Conservation (phyloP, 1,140 invertebrate species). For the Linepithema humile region DNA sequence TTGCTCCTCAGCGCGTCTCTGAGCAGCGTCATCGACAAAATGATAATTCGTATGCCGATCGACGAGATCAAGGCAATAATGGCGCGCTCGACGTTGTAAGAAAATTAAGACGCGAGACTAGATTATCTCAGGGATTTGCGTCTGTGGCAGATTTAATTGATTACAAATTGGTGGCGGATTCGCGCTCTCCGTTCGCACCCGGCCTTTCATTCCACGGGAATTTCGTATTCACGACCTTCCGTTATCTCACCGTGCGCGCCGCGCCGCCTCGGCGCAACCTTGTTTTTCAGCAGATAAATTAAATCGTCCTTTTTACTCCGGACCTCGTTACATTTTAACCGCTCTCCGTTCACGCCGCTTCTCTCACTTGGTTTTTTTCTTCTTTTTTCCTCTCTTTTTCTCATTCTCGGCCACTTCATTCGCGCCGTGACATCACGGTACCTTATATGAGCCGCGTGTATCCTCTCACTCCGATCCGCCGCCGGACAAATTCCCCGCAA, state of each 20-base stretch:
- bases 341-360: neutral
- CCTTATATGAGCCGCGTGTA: conserved; percentile 39
- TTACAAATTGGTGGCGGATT: conserved; percentile 33
- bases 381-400: neutral
- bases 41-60: conserved; percentile 47
- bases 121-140: conserved; percentile 29
- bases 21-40: conserved; percentile 19
- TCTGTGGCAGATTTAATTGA: conserved; percentile 44
- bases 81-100: neutral
- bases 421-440: conserved; percentile 27
- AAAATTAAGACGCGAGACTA: conserved; percentile 26
- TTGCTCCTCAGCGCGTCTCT: conserved; percentile 2
- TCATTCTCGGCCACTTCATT: conserved; percentile 22
- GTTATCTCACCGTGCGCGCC: conserved; percentile 40
- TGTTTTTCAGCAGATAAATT: conserved; percentile 54
- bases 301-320: conserved; percentile 47
- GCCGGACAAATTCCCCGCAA: conserved; percentile 48
- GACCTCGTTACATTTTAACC: conserved; percentile 49
- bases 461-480: conserved; percentile 6
- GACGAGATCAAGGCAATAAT: conserved; percentile 41
- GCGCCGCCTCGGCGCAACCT: neutral
- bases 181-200: conserved; percentile 1
- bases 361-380: neutral
- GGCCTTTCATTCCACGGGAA: neutral
- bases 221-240: conserved; percentile 37